Evolutionary conservation across 2,888 invertebrate genomes (phyloP), one percentile per base, ranked within the genome.

Genomic region (Drosophila prolongata): DNA sequence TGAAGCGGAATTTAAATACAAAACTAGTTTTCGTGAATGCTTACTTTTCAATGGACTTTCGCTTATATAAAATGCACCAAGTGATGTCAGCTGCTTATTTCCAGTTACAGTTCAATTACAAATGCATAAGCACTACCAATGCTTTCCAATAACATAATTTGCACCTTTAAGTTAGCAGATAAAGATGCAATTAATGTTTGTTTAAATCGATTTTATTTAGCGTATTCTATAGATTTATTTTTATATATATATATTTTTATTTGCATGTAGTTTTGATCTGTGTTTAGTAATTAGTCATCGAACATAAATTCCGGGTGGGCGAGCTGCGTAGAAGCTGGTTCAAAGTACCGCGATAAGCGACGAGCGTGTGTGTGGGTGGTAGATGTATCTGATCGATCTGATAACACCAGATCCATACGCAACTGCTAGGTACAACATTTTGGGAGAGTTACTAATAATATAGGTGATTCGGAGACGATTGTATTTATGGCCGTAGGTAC

Each of bases 121-220:
- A 35, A 35, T 49, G 14, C 14, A 34, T 11, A 34, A 49, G 30
- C 55, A n/a, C 44, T 24, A 42, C 34, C 13, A 55, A 37, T 37
- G 19, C 9, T 24, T 24, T 24, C 19, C 35, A 49, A 49, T 49
- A 10, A 1, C 8, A 4, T 16, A 19, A 19, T 55, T 24, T 1
- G 30, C 16, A 10, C 34, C 40, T 40, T 50, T 8, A 43, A 37
- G 13, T 10, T 58, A 37, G 1, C 13, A 24, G 47, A 46, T 42
- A 13, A 42, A 9, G 38, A 46, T 19, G 19, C 30, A 40, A 27
- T 11, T 27, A 10, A 43, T 64, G 35, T 74, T 38, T 34, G 16
- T 69, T 81, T 53, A 72, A 81, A 71, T 87, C 35, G 27, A 62
- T 74, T 87, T 87, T 83, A 87, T 87, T 83, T 76, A 72, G 64